These are phyloP conservation scores for Seira sanloemensis DNA, from an alignment of 2,888 invertebrate genomes.

Conservation along the genomic window DNA sequence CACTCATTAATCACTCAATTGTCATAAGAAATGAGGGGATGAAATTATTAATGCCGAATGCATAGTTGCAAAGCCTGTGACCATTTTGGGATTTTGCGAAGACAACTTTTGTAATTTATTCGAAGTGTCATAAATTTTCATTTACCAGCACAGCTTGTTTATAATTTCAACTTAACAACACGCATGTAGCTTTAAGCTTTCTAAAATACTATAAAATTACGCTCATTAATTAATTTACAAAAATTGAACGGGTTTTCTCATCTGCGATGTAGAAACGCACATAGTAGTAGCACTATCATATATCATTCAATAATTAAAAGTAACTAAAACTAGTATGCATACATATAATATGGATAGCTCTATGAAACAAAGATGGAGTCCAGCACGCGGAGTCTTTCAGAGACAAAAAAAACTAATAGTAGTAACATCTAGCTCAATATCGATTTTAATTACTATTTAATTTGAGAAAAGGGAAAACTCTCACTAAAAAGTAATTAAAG, in stretches of 20 bases:
- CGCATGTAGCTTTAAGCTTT: background rate
- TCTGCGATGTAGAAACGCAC: background rate
- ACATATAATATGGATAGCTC: background rate
- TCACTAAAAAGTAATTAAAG: slow-evolving; percentile 1
- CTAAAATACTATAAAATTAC: background rate
- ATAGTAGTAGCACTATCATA: background rate
- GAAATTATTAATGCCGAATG: too few relatives aligned
- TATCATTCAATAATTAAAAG: background rate
- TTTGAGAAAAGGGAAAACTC: slow-evolving; percentile 3
- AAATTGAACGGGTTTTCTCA: background rate
- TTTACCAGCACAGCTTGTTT: background rate
- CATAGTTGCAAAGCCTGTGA: too few relatives aligned
- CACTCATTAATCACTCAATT: too few relatives aligned
- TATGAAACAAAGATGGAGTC: background rate
- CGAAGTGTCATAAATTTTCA: background rate
- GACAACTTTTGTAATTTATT: too few relatives aligned
- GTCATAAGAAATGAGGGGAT: too few relatives aligned
- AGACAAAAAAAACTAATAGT: background rate
- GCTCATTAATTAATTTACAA: background rate
- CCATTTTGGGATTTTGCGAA: too few relatives aligned
- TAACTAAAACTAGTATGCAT: background rate
- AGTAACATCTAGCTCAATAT: too few relatives aligned
- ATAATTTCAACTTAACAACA: background rate
- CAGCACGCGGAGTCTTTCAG: background rate
- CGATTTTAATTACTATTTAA: background rate